Evolutionary conservation across 2,113 vertebrate species (phyloP), one percentile per base, ranked within the genome.

Genomic region (Mohoua ochrocephala): DNA sequence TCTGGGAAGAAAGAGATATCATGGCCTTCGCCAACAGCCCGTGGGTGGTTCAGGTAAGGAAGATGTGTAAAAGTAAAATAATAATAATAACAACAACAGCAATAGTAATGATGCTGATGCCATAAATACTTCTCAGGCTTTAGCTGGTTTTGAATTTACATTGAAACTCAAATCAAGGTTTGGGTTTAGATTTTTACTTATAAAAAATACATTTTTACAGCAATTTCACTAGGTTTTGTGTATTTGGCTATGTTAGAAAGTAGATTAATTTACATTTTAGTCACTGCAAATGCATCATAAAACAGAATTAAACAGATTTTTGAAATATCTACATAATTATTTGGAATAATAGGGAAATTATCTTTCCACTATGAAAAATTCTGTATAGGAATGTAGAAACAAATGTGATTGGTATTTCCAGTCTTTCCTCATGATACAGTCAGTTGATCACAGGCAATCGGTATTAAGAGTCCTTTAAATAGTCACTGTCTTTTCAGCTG

Each of bases 1-100:
- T 99, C 98, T 99, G 99, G 99, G 99, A 99, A 97, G 99, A 99
- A 91, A 98, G 99, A 94, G 99, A 99, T 96, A 99, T 99, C 94
- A 99, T 99, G 99, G 99, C 99, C 59, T 99, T 99, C 7, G 98
- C 99, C 74, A 99, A 99, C 97, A 99, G 99, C 91, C 99, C 99
- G 0, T 99, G 99, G 99, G 99, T 99, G 31, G 99, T 99, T 92
- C 99, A 99, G 99, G 99, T 99, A 98, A 96, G 96, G 84, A 85
- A 63, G 35, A 89, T n/a, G 16, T 2, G 3, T 54, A 91, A 50
- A 17, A 87, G 8, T 89, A 26, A 74, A 78, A 69, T 45, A 54
- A 49, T 45, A 68, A 45, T 44, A 68, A 45, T n/a, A 44, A 35
- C 22, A 74, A 39, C 28, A 74, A 12, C 23, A 59, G 28, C 28